Percentiles rank a stretch among this genome's conserved stretches.
Conservation (phyloP, 2,888 invertebrate species). For the Heterodera filipjevi region DNA sequence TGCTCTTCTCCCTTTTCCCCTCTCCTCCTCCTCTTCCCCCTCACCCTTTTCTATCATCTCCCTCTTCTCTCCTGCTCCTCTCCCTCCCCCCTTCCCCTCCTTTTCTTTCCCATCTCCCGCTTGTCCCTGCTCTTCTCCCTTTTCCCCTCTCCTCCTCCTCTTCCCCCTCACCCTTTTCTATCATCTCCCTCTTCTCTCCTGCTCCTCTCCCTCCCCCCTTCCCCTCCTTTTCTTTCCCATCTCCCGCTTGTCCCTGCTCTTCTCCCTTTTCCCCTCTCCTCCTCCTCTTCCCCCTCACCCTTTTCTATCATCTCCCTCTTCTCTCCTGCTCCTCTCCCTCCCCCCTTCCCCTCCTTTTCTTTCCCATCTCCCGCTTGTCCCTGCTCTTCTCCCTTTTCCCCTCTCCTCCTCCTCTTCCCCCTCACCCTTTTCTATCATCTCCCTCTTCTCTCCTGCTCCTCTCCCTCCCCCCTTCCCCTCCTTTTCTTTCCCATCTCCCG, state of each 20-base stretch:
- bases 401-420: not conserved
- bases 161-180: not conserved
- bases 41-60: no score
- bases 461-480: not conserved
- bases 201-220: not conserved
- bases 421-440: no score
- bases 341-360: not conserved
- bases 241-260: not conserved
- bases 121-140: not conserved
- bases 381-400: not conserved
- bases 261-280: not conserved
- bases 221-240: not conserved
- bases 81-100: not conserved
- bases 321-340: no score
- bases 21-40: not conserved
- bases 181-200: not conserved
- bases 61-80: no score
- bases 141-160: not conserved
- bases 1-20: not conserved
- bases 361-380: not conserved
- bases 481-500: not conserved
- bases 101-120: not conserved
- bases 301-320: not conserved
- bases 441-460: not conserved
- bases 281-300: not conserved